Base-by-base conservation (phyloP, 1,140 invertebrate genomes). In the Harpegnathos saltator region DNA sequence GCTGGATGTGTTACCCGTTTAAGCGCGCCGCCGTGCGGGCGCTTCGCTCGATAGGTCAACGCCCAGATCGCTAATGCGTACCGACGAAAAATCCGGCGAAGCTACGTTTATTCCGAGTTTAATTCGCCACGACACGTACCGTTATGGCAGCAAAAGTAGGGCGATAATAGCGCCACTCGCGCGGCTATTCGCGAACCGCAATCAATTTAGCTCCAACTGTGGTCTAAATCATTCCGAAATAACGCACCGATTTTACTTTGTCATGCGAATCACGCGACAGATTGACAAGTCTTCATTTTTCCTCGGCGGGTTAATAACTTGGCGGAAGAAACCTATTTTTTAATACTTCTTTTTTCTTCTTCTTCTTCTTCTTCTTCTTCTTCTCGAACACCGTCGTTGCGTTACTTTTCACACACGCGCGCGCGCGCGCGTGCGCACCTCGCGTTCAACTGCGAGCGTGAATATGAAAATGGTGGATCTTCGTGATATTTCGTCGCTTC, bases 171-270 rank as follows among this genome's bases (percentile, higher is more conserved):
- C 61, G 1, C 11, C 24, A 52, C 66, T 54, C 48, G 74, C 24
- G n/a, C n/a, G n/a, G n/a, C 44, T 77, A 66, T 77, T 77, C 50
- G 19, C 29, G 48, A 66, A 54, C 11, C 29, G 74, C 50, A 77
- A 77, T 77, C 50, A 59, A 66, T 77, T 56, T 66, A 77, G 48
- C 15, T 54, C 29, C 9, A 24, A 66, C 48, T 54, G n/a, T n/a
- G 19, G 9, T 54, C 14, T 38, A 54, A 65, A 66, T 38, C 26
- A 56, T 54, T 54, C 1, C 52, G 54, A 24, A 54, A 38, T 38
- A 56, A 29, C 17, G 44, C 59, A 38, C 24, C 61, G 65, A 66
- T 66, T 77, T 77, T 38, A 65, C 65, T 54, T 26, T 11, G 38
- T 44, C 5, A 48, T 4, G 15, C 48, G 19, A 24, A 54, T 77